These are phyloP conservation scores for Molossus alvarezi DNA, from an alignment of 2,797 vertebrate species.

Conservation along the genomic window DNA sequence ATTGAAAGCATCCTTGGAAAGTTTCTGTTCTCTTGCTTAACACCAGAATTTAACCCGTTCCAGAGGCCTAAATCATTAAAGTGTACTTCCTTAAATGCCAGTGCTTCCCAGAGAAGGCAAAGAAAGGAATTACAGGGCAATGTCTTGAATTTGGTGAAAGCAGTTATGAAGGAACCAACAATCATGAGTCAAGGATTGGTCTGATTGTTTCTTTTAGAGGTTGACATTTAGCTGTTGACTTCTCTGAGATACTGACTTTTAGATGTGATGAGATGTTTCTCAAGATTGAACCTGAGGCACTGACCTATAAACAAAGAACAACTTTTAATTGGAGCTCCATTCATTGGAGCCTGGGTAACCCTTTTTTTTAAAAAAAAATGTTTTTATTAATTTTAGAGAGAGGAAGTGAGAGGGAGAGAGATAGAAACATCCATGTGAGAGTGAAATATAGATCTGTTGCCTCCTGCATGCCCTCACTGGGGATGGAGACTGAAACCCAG, in stretches of 20 bases:
- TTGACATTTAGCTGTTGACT: neutral
- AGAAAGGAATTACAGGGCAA: neutral
- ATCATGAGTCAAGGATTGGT: neutral
- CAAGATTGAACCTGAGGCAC: neutral
- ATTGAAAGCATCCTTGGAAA: neutral
- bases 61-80: neutral
- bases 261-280: conserved; percentile 9
- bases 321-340: conserved; percentile 20
- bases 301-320: neutral
- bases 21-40: neutral
- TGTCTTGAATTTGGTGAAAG: conserved; percentile 31
- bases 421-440: too few species aligned
- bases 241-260: conserved; percentile 10
- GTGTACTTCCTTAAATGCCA: neutral
- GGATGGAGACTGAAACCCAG: too few species aligned
- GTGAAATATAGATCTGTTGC: too few species aligned
- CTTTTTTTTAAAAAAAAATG: neutral
- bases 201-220: neutral
- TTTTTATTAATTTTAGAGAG: too few species aligned
- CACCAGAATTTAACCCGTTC: neutral
- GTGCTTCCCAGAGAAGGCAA: neutral
- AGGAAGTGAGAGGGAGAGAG: too few species aligned
- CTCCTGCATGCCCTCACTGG: too few species aligned
- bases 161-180: neutral
- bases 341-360: neutral